A percentile compares a stretch with the other conserved stretches of the same genome.
Conservation (phyloP, 1,140 invertebrate species). For the Daktulosphaira vitifoliae region DNA sequence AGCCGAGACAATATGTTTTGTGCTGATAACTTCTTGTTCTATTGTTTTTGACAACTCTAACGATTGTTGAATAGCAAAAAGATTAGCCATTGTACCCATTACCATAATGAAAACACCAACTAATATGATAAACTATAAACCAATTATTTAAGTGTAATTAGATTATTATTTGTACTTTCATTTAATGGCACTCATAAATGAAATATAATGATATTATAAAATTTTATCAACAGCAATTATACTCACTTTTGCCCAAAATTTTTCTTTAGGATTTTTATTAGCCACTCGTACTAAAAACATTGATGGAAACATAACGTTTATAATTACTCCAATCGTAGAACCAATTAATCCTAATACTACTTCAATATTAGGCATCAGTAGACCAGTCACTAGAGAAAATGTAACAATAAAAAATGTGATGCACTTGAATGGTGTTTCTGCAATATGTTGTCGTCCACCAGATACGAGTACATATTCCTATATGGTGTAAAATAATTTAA, state of each 20-base stretch:
- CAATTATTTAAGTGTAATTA: too few relatives aligned
- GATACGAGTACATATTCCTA: constrained; percentile 46
- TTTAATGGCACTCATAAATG: not conserved
- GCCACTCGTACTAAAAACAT: constrained; percentile 62
- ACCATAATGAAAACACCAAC: constrained; percentile 72
- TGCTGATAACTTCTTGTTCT: not conserved
- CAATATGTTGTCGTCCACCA: constrained; percentile 54
- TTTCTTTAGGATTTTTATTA: constrained; percentile 64
- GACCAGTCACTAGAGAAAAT: constrained; percentile 63
- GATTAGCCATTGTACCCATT: constrained; percentile 75
- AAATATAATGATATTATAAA: not conserved
- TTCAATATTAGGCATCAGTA: constrained; percentile 81
- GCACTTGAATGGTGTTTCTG: constrained; percentile 65
- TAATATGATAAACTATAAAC: constrained; percentile 58
- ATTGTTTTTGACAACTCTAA: constrained; percentile 24
- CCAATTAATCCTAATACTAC: constrained; percentile 85
- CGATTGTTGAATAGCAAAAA: constrained; percentile 61
- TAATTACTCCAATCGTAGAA: constrained; percentile 88
- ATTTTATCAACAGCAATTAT: not conserved
- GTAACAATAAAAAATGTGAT: constrained; percentile 69
- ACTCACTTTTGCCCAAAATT: constrained; percentile 57
- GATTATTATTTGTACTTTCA: constrained; percentile 13
- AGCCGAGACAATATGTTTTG: not conserved
- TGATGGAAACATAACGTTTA: constrained; percentile 86
- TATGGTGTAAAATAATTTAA: too few relatives aligned